These are phyloP conservation scores for Iguana delicatissima DNA, from an alignment of 2,797 vertebrate species.

Conservation along the genomic window DNA sequence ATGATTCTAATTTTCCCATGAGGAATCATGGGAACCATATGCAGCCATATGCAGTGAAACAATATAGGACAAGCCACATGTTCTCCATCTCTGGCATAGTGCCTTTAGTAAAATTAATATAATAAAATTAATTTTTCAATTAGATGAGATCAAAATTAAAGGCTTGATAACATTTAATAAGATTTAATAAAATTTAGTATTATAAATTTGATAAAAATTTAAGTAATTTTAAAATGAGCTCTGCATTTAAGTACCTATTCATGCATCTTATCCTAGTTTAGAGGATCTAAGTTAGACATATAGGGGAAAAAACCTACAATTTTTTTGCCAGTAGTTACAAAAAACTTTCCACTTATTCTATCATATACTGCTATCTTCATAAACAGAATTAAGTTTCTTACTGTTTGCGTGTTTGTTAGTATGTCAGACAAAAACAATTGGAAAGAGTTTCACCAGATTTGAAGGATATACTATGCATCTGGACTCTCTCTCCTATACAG, in stretches of 20 bases:
- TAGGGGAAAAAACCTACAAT: constrained; percentile 13
- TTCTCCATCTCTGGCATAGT: too few species aligned
- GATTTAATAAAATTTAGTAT: not conserved
- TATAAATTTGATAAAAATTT: not conserved
- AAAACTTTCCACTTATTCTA: not conserved
- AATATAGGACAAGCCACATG: too few species aligned
- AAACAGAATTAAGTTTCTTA: too few species aligned
- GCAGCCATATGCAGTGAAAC: not conserved
- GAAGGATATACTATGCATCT: too few species aligned
- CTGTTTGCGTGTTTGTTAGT: too few species aligned
- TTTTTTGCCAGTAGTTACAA: constrained; percentile 33
- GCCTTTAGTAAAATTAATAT: not conserved
- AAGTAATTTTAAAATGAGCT: constrained; percentile 20
- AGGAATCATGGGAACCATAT: too few species aligned
- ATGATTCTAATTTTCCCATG: too few species aligned
- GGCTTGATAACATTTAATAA: too few species aligned
- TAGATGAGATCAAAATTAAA: not conserved
- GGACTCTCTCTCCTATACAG: too few species aligned
- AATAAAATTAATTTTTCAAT: not conserved
- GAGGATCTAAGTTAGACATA: constrained; percentile 44
- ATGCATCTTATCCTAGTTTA: not conserved
- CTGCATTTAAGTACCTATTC: constrained; percentile 17
- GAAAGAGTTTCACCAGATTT: too few species aligned
- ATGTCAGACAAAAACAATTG: too few species aligned
- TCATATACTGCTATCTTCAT: too few species aligned